Evolutionary conservation across 1,140 invertebrate genomes (phyloP).

Genomic region (Cherax destructor): DNA sequence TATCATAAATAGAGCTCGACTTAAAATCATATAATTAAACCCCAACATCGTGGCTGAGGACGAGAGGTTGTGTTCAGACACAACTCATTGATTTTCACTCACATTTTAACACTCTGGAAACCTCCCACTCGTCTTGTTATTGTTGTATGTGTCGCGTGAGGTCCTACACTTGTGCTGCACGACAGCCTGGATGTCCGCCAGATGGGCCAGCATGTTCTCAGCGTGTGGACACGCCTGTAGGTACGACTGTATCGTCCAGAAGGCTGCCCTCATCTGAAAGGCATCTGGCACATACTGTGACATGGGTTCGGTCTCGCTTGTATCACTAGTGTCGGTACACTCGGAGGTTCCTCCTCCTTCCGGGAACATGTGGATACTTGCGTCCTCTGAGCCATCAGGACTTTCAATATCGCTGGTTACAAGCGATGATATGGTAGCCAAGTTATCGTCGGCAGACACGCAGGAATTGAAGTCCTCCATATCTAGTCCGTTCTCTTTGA

Average conservation of each 20-base stretch:
- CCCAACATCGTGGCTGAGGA: too few relatives aligned
- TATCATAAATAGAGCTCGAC: too few relatives aligned
- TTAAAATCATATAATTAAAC: too few relatives aligned
- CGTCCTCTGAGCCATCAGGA: not conserved
- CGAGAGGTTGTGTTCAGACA: too few relatives aligned
- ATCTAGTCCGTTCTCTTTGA: not conserved
- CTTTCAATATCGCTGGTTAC: too few relatives aligned
- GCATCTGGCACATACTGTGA: not conserved
- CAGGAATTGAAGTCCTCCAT: not conserved
- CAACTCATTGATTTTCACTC: too few relatives aligned
- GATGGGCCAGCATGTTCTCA: not conserved
- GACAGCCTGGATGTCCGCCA: not conserved
- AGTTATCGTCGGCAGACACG: conserved; percentile 1
- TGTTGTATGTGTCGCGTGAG: too few relatives aligned
- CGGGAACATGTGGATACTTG: too few relatives aligned
- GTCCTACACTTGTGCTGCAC: not conserved
- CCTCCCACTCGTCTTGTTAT: too few relatives aligned
- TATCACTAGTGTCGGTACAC: not conserved
- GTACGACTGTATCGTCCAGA: not conserved
- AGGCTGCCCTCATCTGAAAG: not conserved
- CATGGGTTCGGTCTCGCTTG: not conserved
- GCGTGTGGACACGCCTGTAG: not conserved
- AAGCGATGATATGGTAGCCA: not conserved
- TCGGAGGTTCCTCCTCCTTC: not conserved
- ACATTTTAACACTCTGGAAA: too few relatives aligned